Percentiles rank a stretch among this genome's conserved stretches.
Evolutionary conservation across 2,888 invertebrate genomes (phyloP).

Genomic region (Caenorhabditis sp.): DNA sequence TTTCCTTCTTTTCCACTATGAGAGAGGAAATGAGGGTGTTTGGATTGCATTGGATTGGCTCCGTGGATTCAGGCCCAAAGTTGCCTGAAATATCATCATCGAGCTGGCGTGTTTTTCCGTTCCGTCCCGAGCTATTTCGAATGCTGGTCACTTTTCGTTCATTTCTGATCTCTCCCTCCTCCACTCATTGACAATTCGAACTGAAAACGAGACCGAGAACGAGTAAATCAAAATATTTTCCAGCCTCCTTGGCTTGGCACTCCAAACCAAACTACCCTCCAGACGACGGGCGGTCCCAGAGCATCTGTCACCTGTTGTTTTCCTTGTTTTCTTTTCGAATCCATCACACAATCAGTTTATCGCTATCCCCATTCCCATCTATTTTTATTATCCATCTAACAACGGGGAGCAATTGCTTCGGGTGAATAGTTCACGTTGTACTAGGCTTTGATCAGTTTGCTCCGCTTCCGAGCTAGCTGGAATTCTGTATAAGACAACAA

Average conservation of each 20-base stretch:
- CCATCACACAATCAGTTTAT: not conserved
- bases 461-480: too few species aligned
- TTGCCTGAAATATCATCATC: not conserved
- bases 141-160: not conserved
- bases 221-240: conserved; percentile 5
- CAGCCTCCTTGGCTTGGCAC: not conserved
- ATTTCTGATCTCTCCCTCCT: not conserved
- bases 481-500: too few species aligned
- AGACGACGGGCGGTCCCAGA: not conserved
- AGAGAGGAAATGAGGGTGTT: conserved; percentile 4
- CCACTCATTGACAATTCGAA: too few species aligned
- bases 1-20: not conserved
- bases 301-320: conserved; percentile 16
- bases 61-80: too few species aligned
- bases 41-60: too few species aligned
- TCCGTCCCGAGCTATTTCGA: not conserved
- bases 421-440: too few species aligned
- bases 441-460: not conserved
- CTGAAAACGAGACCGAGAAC: too few species aligned
- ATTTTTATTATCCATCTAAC: not conserved
- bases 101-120: not conserved
- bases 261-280: not conserved
- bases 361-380: not conserved
- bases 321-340: conserved; percentile 23
- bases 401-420: conserved; percentile 12